Conservation (phyloP, 2,888 invertebrate genomes). For the Chrysodeixis includens region DNA sequence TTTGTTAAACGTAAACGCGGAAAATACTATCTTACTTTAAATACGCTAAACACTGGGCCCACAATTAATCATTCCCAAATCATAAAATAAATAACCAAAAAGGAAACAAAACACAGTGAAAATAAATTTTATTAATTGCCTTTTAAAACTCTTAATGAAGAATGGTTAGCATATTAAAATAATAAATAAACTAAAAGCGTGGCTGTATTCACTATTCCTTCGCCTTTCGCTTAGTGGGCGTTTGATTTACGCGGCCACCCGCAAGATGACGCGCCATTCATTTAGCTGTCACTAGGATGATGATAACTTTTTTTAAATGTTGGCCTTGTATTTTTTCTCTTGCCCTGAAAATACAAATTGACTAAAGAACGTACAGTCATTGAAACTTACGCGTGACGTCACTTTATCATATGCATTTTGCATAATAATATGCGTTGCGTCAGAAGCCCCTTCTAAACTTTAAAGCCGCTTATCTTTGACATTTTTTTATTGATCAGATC, state of each 20-base stretch:
- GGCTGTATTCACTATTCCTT: constrained; percentile 36
- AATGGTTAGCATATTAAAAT: constrained; percentile 56
- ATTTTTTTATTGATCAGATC: too few species aligned
- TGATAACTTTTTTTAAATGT: too few species aligned
- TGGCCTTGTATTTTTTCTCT: too few species aligned
- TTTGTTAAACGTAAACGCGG: too few species aligned
- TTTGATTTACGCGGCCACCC: constrained; percentile 69
- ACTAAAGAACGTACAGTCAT: too few species aligned
- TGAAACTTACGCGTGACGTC: too few species aligned
- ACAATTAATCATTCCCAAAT: background rate
- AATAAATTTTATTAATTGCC: constrained; percentile 38
- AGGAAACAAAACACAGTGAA: constrained; percentile 9
- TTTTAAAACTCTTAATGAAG: constrained; percentile 46
- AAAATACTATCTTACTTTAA: background rate
- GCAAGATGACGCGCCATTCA: constrained; percentile 56
- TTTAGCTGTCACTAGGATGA: constrained; percentile 46
- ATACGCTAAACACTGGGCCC: background rate
- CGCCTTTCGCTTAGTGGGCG: constrained; percentile 60
- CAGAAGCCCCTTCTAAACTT: too few species aligned
- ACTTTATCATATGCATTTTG: too few species aligned
- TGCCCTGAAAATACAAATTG: too few species aligned
- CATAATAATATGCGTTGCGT: too few species aligned
- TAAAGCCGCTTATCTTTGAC: too few species aligned
- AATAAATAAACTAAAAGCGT: constrained; percentile 39
- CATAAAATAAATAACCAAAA: background rate